phyloP scores from a whole-genome alignment of 1,140 invertebrate species.

The Sycophaga agraensis region DNA sequence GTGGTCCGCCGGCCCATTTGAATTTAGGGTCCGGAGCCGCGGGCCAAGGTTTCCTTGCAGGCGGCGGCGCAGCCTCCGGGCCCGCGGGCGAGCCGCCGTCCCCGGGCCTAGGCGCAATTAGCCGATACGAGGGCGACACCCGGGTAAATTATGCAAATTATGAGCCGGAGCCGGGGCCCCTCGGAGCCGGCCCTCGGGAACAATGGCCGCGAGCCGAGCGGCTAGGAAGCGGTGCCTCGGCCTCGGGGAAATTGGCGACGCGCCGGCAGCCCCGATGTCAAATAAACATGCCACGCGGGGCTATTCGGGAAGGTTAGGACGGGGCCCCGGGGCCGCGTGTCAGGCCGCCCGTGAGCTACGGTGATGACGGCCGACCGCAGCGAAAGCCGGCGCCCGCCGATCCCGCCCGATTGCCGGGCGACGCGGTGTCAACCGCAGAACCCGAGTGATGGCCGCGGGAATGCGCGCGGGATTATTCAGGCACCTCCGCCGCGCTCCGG shows the following conservation, averaged over 20 bases:
- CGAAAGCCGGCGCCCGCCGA: no score
- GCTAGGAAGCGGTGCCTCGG: no score
- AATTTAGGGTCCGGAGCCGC: no score
- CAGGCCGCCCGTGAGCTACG: constrained; percentile 33
- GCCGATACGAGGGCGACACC: constrained; percentile 8
- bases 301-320: constrained; percentile 35
- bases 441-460: constrained; percentile 13
- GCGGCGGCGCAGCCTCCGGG: no score
- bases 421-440: constrained; percentile 26
- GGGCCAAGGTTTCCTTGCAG: no score
- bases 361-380: constrained; percentile 35
- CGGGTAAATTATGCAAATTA: constrained; percentile 30
- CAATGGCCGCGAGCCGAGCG: not conserved
- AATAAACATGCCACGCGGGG: constrained; percentile 35
- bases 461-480: constrained; percentile 1
- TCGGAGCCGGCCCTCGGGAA: not conserved
- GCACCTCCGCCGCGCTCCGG: not conserved
- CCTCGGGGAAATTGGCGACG: constrained; percentile 25
- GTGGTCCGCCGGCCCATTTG: no score
- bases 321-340: constrained; percentile 23
- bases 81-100: no score
- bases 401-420: no score
- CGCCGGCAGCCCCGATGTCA: constrained; percentile 33
- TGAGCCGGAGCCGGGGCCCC: constrained; percentile 4
- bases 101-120: constrained; percentile 2